Evolutionary conservation across 2,888 invertebrate genomes (phyloP).

Genomic region (Abrostola tripartita): DNA sequence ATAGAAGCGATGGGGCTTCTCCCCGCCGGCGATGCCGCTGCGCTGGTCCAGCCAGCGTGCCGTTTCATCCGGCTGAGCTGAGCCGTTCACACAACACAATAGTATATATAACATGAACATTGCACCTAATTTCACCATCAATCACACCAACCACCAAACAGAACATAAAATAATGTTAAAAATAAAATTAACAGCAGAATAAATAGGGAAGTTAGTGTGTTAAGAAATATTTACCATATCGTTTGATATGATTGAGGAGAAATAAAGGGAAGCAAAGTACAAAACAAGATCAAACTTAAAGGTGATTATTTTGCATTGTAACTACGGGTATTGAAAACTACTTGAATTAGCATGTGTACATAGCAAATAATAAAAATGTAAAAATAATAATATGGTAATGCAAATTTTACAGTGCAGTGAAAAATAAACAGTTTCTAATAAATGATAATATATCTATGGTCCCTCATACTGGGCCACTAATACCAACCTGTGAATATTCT

Average conservation of each 20-base stretch:
- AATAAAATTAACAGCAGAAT: slow-evolving; percentile 63
- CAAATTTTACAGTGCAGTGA: slow-evolving; percentile 39
- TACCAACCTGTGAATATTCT: slow-evolving; percentile 94
- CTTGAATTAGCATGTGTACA: slow-evolving; percentile 27
- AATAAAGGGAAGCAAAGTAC: slow-evolving; percentile 40
- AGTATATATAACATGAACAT: slow-evolving; percentile 89
- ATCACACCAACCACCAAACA: slow-evolving; percentile 85
- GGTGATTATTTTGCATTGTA: slow-evolving; percentile 22
- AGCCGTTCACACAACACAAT: slow-evolving; percentile 87
- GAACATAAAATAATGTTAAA: slow-evolving; percentile 83
- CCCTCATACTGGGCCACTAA: slow-evolving; percentile 24
- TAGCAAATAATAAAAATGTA: slow-evolving; percentile 14
- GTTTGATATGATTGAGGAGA: slow-evolving; percentile 23
- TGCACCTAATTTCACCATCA: slow-evolving; percentile 85
- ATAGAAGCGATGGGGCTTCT: slow-evolving; percentile 85
- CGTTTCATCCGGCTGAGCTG: slow-evolving; percentile 87
- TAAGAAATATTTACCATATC: slow-evolving; percentile 29
- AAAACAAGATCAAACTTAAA: slow-evolving; percentile 38
- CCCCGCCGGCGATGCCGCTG: slow-evolving; percentile 72
- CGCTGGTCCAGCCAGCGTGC: slow-evolving; percentile 85
- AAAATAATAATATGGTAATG: slow-evolving; percentile 20
- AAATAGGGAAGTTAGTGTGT: slow-evolving; percentile 59
- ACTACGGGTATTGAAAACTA: slow-evolving; percentile 32
- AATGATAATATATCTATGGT: slow-evolving; percentile 32
- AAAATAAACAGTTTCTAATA: slow-evolving; percentile 11